phyloP scores from a whole-genome alignment of 2,113 vertebrate species.

The Limnothrissa miodon region DNA sequence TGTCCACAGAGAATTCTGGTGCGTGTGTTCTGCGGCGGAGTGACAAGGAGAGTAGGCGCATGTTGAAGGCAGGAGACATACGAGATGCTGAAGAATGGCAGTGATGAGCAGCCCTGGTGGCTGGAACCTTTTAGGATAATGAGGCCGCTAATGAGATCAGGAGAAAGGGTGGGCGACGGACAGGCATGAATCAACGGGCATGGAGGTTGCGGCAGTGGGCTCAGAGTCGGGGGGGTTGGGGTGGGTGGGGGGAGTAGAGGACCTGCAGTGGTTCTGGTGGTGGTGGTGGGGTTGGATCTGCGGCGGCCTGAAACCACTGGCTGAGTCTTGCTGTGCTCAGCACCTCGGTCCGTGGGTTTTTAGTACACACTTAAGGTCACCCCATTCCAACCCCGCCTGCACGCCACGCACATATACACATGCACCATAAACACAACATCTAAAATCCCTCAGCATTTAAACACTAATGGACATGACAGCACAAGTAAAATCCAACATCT shows the following conservation, averaged over 20 bases:
- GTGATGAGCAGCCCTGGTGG: not conserved
- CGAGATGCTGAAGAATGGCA: not conserved
- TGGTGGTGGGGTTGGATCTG: not conserved
- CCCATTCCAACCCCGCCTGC: not conserved
- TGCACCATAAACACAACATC: not conserved
- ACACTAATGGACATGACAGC: slow-evolving; percentile 24
- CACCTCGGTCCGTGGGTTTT: slow-evolving; percentile 15
- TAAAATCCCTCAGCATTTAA: not conserved
- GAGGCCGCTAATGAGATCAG: slow-evolving; percentile 38
- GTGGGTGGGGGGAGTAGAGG: not conserved
- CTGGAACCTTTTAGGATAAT: slow-evolving; percentile 33
- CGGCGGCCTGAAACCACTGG: slow-evolving; percentile 26
- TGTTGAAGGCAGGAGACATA: not conserved
- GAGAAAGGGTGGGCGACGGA: slow-evolving; percentile 18
- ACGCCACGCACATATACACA: not conserved
- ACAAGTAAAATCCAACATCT: slow-evolving; percentile 7
- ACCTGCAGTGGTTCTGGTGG: too few species aligned
- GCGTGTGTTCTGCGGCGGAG: too few species aligned
- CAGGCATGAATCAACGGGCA: slow-evolving; percentile 17
- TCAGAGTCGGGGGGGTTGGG: not conserved
- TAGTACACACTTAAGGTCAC: slow-evolving; percentile 27
- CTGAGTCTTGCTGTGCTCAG: slow-evolving; percentile 30
- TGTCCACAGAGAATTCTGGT: too few species aligned
- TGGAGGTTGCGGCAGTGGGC: not conserved
- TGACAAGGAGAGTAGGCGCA: not conserved